These are phyloP conservation scores for Dolichotis patagonum DNA, from an alignment of 2,113 vertebrate species.

Conservation along the genomic window DNA sequence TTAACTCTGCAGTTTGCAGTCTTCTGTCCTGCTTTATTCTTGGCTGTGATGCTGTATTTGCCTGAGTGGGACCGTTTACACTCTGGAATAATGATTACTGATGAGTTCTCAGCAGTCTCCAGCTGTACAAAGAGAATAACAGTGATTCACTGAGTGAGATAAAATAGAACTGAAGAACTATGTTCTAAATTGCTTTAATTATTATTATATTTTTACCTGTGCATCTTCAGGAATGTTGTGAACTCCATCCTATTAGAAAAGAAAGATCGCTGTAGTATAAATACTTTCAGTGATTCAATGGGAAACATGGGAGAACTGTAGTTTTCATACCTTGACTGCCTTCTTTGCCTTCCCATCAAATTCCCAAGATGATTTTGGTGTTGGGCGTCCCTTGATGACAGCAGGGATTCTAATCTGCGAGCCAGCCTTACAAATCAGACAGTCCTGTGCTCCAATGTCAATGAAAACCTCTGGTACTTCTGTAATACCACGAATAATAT, in stretches of 20 bases:
- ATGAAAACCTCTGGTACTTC: constrained; percentile 93
- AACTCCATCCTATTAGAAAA: constrained; percentile 89
- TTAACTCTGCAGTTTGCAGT: constrained; percentile 93
- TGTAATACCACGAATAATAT: constrained; percentile 80
- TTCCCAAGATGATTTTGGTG: constrained; percentile 95
- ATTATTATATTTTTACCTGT: constrained; percentile 87
- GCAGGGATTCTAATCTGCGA: constrained; percentile 93
- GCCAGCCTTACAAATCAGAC: constrained; percentile 92
- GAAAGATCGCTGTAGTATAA: constrained; percentile 51
- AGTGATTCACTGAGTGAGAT: not conserved
- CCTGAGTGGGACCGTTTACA: constrained; percentile 94
- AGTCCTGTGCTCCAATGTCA: constrained; percentile 91
- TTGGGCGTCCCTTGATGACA: constrained; percentile 92
- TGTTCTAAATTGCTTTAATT: constrained; percentile 23
- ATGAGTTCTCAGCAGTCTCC: constrained; percentile 91
- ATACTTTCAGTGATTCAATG: constrained; percentile 15
- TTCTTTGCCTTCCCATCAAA: constrained; percentile 95
- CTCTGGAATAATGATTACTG: constrained; percentile 90
- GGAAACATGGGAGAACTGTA: not conserved
- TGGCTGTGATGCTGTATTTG: constrained; percentile 95
- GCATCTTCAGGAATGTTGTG: constrained; percentile 95
- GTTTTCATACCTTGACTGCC: constrained; percentile 89
- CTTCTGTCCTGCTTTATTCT: constrained; percentile 96
- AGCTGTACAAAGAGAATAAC: constrained; percentile 85
- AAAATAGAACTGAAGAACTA: not conserved